These are phyloP conservation scores for Ditylenchus dipsaci DNA, from an alignment of 1,140 invertebrate genomes.

Conservation along the genomic window DNA sequence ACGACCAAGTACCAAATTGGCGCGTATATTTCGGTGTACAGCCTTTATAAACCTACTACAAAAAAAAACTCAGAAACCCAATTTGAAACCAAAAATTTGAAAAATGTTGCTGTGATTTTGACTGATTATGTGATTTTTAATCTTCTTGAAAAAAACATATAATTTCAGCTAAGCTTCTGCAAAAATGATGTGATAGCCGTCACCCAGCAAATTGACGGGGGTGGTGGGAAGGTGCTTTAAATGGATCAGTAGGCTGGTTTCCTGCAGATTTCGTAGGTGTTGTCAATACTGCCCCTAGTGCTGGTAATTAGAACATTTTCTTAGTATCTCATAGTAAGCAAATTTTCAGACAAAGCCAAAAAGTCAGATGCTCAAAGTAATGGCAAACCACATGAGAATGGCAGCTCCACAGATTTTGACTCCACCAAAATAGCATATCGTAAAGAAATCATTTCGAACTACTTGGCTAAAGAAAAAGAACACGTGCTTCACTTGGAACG, in stretches of 20 bases:
- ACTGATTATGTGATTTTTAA: too few species aligned
- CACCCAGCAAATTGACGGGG: constrained; percentile 86
- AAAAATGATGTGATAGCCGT: constrained; percentile 94
- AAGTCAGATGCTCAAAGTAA: not conserved
- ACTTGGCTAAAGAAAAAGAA: constrained; percentile 54
- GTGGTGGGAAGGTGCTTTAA: constrained; percentile 96
- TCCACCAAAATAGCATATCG: constrained; percentile 23
- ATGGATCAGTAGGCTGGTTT: constrained; percentile 94
- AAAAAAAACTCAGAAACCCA: too few species aligned
- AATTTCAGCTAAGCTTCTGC: constrained; percentile 69
- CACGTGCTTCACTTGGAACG: constrained; percentile 67
- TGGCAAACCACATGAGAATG: constrained; percentile 4
- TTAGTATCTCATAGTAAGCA: too few species aligned
- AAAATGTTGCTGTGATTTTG: too few species aligned
- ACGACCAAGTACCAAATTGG: too few species aligned
- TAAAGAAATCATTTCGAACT: constrained; percentile 17
- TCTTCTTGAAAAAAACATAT: too few species aligned
- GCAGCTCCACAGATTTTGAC: constrained; percentile 9
- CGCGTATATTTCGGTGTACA: too few species aligned
- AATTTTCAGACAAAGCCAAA: not conserved
- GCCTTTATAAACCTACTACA: too few species aligned
- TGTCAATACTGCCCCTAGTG: constrained; percentile 27
- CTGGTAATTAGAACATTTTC: too few species aligned
- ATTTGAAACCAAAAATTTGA: too few species aligned
- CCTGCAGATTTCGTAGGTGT: constrained; percentile 88